These are phyloP conservation scores for Cecidostiba fungosa DNA, from an alignment of 2,888 invertebrate genomes.

Conservation along the genomic window DNA sequence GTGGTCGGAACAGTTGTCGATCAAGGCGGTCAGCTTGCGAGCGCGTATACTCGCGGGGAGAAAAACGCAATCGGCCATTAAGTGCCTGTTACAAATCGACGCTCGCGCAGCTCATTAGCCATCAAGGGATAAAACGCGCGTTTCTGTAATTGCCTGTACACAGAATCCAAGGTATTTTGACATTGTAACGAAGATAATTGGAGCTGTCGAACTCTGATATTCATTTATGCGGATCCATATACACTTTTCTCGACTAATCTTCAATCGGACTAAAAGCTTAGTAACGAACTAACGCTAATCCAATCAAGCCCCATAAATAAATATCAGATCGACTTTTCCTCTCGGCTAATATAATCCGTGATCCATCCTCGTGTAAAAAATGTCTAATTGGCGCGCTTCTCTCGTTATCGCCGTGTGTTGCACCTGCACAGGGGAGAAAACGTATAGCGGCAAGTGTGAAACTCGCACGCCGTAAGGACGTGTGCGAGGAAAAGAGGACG, in stretches of 20 bases:
- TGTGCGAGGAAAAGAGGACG: conserved; percentile 54
- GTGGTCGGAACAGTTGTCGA: not conserved
- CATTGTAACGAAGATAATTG: not conserved
- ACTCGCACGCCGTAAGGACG: conserved; percentile 35
- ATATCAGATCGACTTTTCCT: conserved; percentile 29
- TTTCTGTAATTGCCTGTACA: not conserved
- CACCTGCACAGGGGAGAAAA: not conserved
- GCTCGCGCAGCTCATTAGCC: conserved; percentile 11
- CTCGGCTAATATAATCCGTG: not conserved
- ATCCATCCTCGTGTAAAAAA: conserved; percentile 4
- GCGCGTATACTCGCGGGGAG: not conserved
- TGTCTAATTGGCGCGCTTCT: conserved; percentile 29
- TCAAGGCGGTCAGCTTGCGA: not conserved
- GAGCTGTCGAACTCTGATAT: not conserved
- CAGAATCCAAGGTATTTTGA: not conserved
- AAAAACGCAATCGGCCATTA: not conserved
- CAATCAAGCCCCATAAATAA: conserved; percentile 9
- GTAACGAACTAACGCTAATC: not conserved
- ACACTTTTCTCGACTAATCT: not conserved
- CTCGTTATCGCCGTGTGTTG: not conserved
- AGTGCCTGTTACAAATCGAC: not conserved
- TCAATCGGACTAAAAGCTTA: not conserved
- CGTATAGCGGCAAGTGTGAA: conserved; percentile 51
- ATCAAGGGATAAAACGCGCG: not conserved
- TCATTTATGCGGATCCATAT: not conserved